A percentile compares a stretch with the other conserved stretches of the same genome.
These are phyloP conservation scores for Cephus nigrinus DNA, from an alignment of 2,888 invertebrate species.

Conservation along the genomic window DNA sequence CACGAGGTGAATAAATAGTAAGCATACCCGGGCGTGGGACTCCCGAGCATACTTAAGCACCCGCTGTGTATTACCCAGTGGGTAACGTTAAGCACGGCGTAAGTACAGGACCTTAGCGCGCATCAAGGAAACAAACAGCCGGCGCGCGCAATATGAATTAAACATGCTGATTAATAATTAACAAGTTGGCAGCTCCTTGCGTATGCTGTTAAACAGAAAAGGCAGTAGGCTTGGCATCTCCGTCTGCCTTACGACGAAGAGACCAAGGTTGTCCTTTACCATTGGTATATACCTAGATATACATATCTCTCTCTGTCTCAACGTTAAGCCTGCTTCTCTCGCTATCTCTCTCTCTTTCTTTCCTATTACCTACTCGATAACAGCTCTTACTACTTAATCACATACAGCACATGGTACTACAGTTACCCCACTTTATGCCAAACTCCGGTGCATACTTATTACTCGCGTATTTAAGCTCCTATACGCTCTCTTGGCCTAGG, in stretches of 20 bases:
- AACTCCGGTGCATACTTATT: constrained; percentile 24
- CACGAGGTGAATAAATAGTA: constrained; percentile 44
- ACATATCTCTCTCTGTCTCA: background rate
- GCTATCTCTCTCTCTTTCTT: constrained; percentile 16
- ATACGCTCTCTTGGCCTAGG: constrained; percentile 44
- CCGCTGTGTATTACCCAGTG: constrained; percentile 32
- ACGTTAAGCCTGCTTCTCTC: constrained; percentile 10
- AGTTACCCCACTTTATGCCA: constrained; percentile 15
- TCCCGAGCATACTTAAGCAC: constrained; percentile 19
- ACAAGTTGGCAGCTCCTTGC: constrained; percentile 57
- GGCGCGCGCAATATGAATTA: constrained; percentile 64
- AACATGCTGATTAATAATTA: constrained; percentile 66
- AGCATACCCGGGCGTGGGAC: constrained; percentile 27
- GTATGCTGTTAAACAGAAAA: constrained; percentile 41
- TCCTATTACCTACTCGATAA: constrained; percentile 6
- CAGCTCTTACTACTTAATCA: constrained; percentile 17
- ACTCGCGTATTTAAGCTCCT: constrained; percentile 4
- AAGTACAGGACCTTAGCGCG: constrained; percentile 57
- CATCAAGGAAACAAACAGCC: constrained; percentile 65
- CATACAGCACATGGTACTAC: constrained; percentile 7
- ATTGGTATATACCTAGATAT: background rate
- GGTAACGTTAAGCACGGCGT: constrained; percentile 46
- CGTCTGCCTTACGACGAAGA: background rate
- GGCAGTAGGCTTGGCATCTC: background rate
- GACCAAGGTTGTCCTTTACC: background rate